Conservation (phyloP, 2,888 invertebrate species). For the Lycophotia porphyrea region DNA sequence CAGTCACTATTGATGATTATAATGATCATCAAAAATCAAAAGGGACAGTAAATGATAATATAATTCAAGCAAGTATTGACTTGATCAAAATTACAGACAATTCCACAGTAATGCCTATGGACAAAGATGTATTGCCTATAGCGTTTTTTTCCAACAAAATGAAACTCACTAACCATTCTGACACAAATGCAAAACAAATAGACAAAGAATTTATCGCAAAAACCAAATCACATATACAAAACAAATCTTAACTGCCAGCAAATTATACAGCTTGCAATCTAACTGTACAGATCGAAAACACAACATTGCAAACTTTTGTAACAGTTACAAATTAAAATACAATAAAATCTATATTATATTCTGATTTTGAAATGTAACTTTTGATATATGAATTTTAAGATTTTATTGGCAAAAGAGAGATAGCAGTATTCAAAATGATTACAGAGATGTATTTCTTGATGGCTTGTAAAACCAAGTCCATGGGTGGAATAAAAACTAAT, state of each 20-base stretch:
- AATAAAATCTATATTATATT: not conserved
- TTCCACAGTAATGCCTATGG: not conserved
- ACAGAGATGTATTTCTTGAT: no score
- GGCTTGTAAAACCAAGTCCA: no score
- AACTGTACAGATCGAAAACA: not conserved
- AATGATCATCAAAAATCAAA: conserved; percentile 12
- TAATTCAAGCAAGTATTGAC: not conserved
- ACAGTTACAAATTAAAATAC: not conserved
- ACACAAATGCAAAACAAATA: not conserved
- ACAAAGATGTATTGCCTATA: conserved; percentile 9
- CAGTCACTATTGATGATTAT: conserved; percentile 60
- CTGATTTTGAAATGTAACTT: not conserved
- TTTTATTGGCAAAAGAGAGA: not conserved
- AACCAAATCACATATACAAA: not conserved
- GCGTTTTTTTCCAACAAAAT: conserved; percentile 27
- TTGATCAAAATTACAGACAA: conserved; percentile 19
- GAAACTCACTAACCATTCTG: not conserved
- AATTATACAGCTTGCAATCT: not conserved
- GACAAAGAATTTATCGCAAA: not conserved
- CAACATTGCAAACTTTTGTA: not conserved
- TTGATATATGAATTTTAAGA: not conserved
- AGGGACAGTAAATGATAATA: not conserved
- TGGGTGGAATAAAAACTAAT: no score
- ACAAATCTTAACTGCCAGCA: not conserved
- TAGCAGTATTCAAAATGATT: not conserved